These are phyloP conservation scores for Aptenodytes forsteri DNA, from an alignment of 2,113 vertebrate species.

Conservation along the genomic window DNA sequence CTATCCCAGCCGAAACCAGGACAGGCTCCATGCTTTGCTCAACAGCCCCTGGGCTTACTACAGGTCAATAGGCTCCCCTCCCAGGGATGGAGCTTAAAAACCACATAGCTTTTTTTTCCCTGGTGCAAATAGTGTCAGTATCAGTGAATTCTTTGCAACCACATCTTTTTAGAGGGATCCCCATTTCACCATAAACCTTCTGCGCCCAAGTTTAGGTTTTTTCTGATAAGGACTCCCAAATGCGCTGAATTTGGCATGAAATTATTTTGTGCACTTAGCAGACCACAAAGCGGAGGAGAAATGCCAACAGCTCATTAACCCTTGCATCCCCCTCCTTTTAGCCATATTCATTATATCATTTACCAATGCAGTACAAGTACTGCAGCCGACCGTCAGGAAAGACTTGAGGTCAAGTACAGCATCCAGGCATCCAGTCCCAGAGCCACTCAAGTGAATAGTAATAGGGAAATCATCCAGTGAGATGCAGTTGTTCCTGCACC, in stretches of 20 bases:
- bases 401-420: neutral
- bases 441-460: neutral
- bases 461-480: neutral
- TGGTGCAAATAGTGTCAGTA: neutral
- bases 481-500: neutral
- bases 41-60: neutral
- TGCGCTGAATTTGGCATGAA: neutral
- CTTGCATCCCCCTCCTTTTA: neutral
- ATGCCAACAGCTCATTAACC: constrained; percentile 11
- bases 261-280: neutral
- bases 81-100: neutral
- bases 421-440: neutral
- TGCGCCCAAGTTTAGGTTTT: neutral
- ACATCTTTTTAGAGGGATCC: neutral
- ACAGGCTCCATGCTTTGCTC: neutral
- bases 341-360: neutral
- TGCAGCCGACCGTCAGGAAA: neutral
- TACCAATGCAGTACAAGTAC: neutral
- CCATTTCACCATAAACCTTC: neutral
- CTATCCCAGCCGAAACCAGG: too few relatives aligned
- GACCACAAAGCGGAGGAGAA: neutral
- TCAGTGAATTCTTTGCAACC: neutral
- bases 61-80: neutral
- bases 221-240: neutral
- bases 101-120: neutral